These are phyloP conservation scores for Polyodon spathula DNA, from an alignment of 2,113 vertebrate genomes.

Conservation along the genomic window DNA sequence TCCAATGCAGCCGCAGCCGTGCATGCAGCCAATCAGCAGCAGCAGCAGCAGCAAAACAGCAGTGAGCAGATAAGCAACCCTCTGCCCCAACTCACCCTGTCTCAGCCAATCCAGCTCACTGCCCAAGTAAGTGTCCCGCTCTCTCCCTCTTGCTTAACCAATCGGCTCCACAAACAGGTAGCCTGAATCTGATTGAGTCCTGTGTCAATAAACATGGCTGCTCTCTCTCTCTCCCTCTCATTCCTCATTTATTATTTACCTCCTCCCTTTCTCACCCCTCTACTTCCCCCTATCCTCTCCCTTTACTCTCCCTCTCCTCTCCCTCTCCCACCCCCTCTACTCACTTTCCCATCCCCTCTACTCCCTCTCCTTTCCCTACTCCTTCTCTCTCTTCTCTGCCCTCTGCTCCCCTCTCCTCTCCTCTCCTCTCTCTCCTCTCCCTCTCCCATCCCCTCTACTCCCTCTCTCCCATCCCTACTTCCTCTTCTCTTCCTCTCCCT, in stretches of 20 bases:
- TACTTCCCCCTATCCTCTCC: too few relatives aligned
- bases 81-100: constrained; percentile 74
- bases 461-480: not conserved
- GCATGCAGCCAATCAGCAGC: constrained; percentile 48
- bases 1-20: constrained; percentile 67
- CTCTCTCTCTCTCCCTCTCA: not conserved
- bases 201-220: too few relatives aligned
- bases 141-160: too few relatives aligned
- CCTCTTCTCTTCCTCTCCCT: not conserved
- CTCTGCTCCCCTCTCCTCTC: not conserved
- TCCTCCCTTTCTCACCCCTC: too few relatives aligned
- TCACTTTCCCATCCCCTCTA: not conserved
- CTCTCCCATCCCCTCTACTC: not conserved
- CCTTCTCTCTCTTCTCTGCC: not conserved
- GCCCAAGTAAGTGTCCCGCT: constrained; percentile 83
- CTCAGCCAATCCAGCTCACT: constrained; percentile 88
- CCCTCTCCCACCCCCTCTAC: constrained; percentile 1
- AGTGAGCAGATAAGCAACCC: constrained; percentile 58
- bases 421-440: not conserved
- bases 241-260: not conserved
- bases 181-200: too few relatives aligned
- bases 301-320: too few relatives aligned
- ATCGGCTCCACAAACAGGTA: too few relatives aligned
- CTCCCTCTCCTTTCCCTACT: not conserved
- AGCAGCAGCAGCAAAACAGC: constrained; percentile 55